Evolutionary conservation across 2,888 invertebrate genomes (phyloP).

Genomic region (Acronicta alni): DNA sequence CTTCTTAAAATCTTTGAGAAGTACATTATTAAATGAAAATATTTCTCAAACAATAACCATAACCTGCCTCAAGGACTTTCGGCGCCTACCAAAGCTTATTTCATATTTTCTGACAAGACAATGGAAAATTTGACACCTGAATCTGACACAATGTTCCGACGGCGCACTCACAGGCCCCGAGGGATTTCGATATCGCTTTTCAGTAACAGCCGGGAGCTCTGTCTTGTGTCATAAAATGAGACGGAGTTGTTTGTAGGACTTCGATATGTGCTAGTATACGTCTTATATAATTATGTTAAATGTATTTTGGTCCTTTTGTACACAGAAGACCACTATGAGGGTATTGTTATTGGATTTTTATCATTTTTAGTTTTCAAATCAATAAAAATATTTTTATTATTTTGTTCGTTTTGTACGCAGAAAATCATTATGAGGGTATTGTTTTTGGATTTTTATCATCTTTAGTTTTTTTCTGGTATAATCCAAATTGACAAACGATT

Average conservation of each 20-base stretch:
- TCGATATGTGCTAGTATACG: constrained; percentile 14
- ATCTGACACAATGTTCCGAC: constrained; percentile 57
- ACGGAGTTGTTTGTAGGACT: constrained; percentile 34
- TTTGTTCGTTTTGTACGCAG: too few relatives aligned
- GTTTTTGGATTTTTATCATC: too few relatives aligned
- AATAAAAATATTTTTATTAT: too few relatives aligned
- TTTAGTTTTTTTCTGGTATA: too few relatives aligned
- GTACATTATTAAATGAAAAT: too few relatives aligned
- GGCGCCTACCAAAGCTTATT: constrained; percentile 46
- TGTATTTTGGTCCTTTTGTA: constrained; percentile 4
- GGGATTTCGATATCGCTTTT: constrained; percentile 61
- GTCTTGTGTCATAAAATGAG: constrained; percentile 43
- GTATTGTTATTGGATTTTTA: too few relatives aligned
- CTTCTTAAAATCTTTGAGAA: too few relatives aligned
- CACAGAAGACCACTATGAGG: too few relatives aligned
- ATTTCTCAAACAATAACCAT: not conserved
- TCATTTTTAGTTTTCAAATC: too few relatives aligned
- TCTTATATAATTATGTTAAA: constrained; percentile 33
- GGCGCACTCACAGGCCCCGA: constrained; percentile 48
- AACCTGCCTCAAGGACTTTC: constrained; percentile 32
- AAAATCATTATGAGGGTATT: too few relatives aligned
- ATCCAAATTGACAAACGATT: too few relatives aligned
- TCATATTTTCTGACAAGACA: constrained; percentile 61
- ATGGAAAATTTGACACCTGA: constrained; percentile 69
- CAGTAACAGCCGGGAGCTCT: constrained; percentile 53